Base-by-base conservation (phyloP, 2,113 vertebrate species). In the Pardalotus punctatus region DNA sequence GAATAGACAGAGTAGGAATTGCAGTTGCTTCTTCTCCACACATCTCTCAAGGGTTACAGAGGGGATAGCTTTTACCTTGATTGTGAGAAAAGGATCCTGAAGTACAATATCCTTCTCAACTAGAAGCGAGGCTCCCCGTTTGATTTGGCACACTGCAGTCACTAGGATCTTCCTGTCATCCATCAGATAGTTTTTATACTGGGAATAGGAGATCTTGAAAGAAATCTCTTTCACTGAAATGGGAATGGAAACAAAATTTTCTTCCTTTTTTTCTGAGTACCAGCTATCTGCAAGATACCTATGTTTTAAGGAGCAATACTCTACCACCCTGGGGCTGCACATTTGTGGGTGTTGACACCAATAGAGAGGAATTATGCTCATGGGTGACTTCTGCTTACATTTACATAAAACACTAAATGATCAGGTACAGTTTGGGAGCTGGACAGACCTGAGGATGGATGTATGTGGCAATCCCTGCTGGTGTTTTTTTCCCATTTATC, bases 151-250 rank as follows among this genome's bases (percentile, higher is more conserved):
- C 42, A 98, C 1, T 24, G 95, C 98, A 9, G 96, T 96, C 25
- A 98, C 73, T 25, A 97, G 97, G 91, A 98, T 96, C 90, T 92
- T 98, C 88, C 97, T 97, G 78, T 93, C 87, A 16, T 94, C 66
- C 76, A 64, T 4, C 94, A 98, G 96, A 67, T 65, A 73, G 51
- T 83, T 87, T 47, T 94, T 79, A 35, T 98, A 98, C 36, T 71
- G 51, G 6, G 81, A 64, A 79, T 97, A 98, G 11, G 96, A 86
- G 51, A 98, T 97, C 72, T 43, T 53, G 83, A 98, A 87, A 22
- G 97, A 86, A 56, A 98, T 53, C 5, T 36, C 64, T 81, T 97
- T 91, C 40, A 43, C 76, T 97, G 98, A 83, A 97, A 95, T 40
- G 11, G 40, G 94, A 93, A 71, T 6, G 61, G 53, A 95, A 90